Conservation (phyloP, 2,888 invertebrate species). For the Protodeltote pygarga region DNA sequence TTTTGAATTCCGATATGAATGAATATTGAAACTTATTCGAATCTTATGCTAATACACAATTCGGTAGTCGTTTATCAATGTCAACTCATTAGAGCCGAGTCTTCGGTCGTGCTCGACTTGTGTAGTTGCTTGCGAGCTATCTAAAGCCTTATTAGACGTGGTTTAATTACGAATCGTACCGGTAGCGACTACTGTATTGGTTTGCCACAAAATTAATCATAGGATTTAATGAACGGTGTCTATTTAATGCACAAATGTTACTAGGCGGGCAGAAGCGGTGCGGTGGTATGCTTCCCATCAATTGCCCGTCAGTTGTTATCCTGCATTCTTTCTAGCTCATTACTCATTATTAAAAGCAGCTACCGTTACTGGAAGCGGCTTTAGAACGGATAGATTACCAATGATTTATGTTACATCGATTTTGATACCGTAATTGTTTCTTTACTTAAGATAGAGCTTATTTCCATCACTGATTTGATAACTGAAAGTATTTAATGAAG, state of each 20-base stretch:
- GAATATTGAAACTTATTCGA: slow-evolving; percentile 35
- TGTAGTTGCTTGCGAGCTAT: too few relatives aligned
- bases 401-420: slow-evolving; percentile 11
- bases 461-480: too few relatives aligned
- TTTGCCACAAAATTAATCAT: slow-evolving; percentile 76
- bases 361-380: slow-evolving; percentile 67
- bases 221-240: slow-evolving; percentile 66
- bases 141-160: slow-evolving; percentile 45
- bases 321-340: slow-evolving; percentile 74
- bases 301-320: slow-evolving; percentile 65
- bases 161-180: slow-evolving; percentile 56
- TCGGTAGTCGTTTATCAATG: slow-evolving; percentile 46
- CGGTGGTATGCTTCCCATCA: slow-evolving; percentile 58
- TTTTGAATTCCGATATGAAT: slow-evolving; percentile 33
- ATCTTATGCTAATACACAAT: slow-evolving; percentile 45
- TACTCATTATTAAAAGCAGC: slow-evolving; percentile 81
- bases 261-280: slow-evolving; percentile 40
- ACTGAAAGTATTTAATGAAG: too few relatives aligned
- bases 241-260: slow-evolving; percentile 56
- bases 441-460: neutral
- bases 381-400: slow-evolving; percentile 52
- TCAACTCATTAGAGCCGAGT: slow-evolving; percentile 44
- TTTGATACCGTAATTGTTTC: neutral
- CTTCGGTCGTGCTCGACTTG: slow-evolving; percentile 20
- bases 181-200: slow-evolving; percentile 77